Evolutionary conservation across 2,113 vertebrate genomes (phyloP), one percentile per base, ranked within the genome.

Genomic region (Aegithalos caudatus): DNA sequence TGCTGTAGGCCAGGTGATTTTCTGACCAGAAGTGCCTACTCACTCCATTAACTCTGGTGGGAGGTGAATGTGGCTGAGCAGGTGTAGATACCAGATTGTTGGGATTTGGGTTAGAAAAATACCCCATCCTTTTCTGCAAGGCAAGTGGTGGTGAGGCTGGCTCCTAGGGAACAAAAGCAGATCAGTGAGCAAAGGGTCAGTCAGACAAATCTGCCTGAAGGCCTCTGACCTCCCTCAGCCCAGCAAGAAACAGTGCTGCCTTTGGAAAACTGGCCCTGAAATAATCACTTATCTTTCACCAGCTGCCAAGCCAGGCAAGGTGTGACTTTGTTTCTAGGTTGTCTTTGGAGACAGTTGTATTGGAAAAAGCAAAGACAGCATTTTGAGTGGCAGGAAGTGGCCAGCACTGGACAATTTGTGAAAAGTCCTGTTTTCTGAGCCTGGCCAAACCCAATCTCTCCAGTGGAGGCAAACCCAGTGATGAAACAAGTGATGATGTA

Each of bases 61-160:
- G 64, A 88, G 71, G 64, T 77, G 61, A 72, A n/a, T 69, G 81
- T 85, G 81, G 62, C 81, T 85, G 79, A 90, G 95, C 81, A 92
- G 76, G 69, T 93, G 87, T n/a, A 38, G 91, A 86, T 89, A 89
- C 33, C 81, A 56, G 60, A 23, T 70, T 76, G 47, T 1, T 85
- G 61, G 73, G 65, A 89, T 62, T 42, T 82, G 50, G 71, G 64
- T 90, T 85, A 84, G 88, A 86, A 70, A 73, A 88, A 80, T 57
- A 69, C 2, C 3, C 3, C 54, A 54, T 88, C 66, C 35, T 85
- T 92, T 88, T 67, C 82, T 87, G 51, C 67, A 51, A 95, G 84
- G 72, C 89, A 94, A 22, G 54, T 13, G 29, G 37, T 53, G 40
- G 61, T 92, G 37, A 79, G 57, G 42, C 24, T 83, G 94, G n/a